Base-by-base conservation (phyloP, 92 coral and sea anemone species). In the Zoanthus sociatus region DNA sequence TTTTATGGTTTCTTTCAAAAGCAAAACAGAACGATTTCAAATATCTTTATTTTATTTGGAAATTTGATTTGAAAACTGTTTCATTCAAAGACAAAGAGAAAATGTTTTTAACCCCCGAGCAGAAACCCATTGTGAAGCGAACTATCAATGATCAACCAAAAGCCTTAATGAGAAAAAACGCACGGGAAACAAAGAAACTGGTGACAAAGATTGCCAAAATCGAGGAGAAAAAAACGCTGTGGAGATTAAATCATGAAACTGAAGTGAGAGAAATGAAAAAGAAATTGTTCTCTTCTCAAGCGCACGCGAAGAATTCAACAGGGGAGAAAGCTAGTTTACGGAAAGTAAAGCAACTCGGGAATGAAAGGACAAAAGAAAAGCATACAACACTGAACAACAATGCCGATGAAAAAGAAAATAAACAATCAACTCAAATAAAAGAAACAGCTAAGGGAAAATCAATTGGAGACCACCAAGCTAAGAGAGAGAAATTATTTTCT, bases 251-350 rank as follows among this genome's bases (percentile, higher is more conserved):
- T 12, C 42, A 64, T 32, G 20, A 81, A 50, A 12, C 21, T 56
- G 85, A 81, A 81, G 47, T 81, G 61, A 81, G 85, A 81, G 85
- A 45, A 37, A 20, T 53, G 4, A 71, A 71, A 46, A 60, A 71
- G 13, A 74, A 81, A 47, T 44, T 81, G 3, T 45, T 81, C 12
- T 60, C 50, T 53, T 53, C 85, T 15, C 75, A 45, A 7, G 69
- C 69, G 4, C 20, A 63, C n/a, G 9, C 10, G 30, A 63, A 63
- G 69, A 63, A 18, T 3, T 17, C 69, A 17, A 20, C 6, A 8
- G 9, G 31, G 30, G 31, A 17, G 5, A 26, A 26, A 26, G 26
- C 31, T 16, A 21, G 8, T 8, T n/a, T 63, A 1, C 21, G 5
- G 9, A 63, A 63, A 63, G 30, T 63, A n/a, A 21, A 63, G 1